Evolutionary conservation across 2,888 invertebrate genomes (phyloP), one percentile per base, ranked within the genome.

Genomic region (Leucozona laternaria): DNA sequence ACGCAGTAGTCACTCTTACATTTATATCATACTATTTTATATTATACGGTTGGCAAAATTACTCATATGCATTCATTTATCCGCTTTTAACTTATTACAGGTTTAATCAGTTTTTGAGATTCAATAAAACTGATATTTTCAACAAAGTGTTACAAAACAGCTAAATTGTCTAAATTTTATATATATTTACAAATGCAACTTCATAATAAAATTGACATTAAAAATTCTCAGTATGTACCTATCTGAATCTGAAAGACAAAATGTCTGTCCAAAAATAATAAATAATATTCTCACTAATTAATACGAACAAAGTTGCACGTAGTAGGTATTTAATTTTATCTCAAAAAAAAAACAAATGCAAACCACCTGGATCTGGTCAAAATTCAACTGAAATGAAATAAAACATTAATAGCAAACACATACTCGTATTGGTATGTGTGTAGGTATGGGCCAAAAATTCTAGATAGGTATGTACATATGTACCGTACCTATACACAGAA

Each of bases 321-420:
- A 55, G n/a, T 34, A 22, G 4, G 8, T 55, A 28, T 28, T 28
- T n/a, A 53, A 53, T 53, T 53, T 53, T 53, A 53, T 53, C 25
- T 22, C 6, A 50, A 22, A 13, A 22, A 15, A 53, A 28, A 53
- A 53, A 25, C 22, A 34, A 57, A 58, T n/a, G 10, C 3, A 75
- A 75, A 22, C 64, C 76, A 82, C 78, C 81, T 76, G 77, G 45
- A 82, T 72, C 81, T 76, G 71, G 45, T 17, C 31, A 13, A 71
- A 48, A 45, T 64, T 45, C 31, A 72, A 64, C 62, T 62, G 45
- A 76, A 55, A 64, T 17, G 1, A 45, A 45, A 45, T 45, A 7
- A n/a, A n/a, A 43, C 40, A 40, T 37, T 34, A 31, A n/a, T n/a
- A n/a, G n/a, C n/a, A 31, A 28, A 28, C n/a, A n/a, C n/a, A n/a